Evolutionary conservation across 2,797 vertebrate genomes (phyloP), one percentile per base, ranked within the genome.

Genomic region (Syngnathus rostellatus): DNA sequence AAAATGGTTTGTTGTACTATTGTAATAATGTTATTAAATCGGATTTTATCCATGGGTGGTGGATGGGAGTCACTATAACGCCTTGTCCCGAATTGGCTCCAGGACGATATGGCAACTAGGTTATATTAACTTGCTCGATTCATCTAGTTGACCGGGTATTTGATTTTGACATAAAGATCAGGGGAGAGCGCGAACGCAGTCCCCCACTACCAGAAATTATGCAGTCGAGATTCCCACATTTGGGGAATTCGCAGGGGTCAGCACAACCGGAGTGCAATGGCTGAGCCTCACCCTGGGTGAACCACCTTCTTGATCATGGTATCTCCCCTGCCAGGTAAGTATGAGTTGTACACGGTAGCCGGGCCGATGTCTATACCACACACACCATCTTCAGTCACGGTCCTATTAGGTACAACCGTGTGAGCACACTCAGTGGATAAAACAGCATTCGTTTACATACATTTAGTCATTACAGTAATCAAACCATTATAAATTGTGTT

Each of bases 181-280:
- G 41, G 41, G 41, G 11, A 43, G 41, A 43, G 41, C 41, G 41
- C 41, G 41, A 43, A 43, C 62, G 68, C 19, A 45, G 0, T 37
- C 9, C 60, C 39, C 59, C 59, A 61, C 41, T 46, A 46, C 43
- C 61, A 63, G 5, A 63, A 63, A 63, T 46, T 46, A 46, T 63
- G 61, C 61, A 63, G 61, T 46, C 23, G 61, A 63, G 61, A 63
- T 63, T 63, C 43, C 61, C 61, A 48, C 61, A 63, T 46, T 63
- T 46, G 41, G 61, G 61, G 43, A 63, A 63, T 63, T 63, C 23
- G 43, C 43, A 53, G 37, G 14, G 62, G 43, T 46, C 41, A 63
- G 17, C 37, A 41, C 50, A 40, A 6, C 43, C 23, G 21, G 8
- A 63, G 62, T 48, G 41, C 21, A 46, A 31, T 31, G 23, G 59